phyloP scores from a whole-genome alignment of 1,140 invertebrate species.

The Agraylea sexmaculata region DNA sequence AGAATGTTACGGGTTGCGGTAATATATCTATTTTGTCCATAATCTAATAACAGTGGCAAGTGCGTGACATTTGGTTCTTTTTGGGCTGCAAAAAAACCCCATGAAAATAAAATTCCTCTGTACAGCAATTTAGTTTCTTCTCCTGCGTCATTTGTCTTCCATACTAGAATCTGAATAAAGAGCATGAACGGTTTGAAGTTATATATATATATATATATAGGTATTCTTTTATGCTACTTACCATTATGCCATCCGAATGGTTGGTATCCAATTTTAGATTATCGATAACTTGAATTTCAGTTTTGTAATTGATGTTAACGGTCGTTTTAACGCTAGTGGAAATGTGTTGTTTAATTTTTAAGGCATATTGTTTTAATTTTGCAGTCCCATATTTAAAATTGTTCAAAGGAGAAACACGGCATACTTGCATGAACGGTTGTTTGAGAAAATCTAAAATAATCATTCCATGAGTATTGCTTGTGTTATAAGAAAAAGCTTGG shows the following conservation, averaged over 20 bases:
- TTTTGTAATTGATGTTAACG: conserved; percentile 25
- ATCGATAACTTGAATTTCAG: conserved; percentile 26
- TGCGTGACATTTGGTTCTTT: conserved; percentile 24
- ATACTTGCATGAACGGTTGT: conserved; percentile 29
- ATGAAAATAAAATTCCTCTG: conserved; percentile 29
- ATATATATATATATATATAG: conserved; percentile 3
- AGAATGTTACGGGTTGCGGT: conserved; percentile 26
- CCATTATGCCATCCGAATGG: conserved; percentile 27
- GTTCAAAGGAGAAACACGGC: conserved; percentile 31
- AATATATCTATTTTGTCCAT: conserved; percentile 28
- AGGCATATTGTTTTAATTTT: conserved; percentile 35
- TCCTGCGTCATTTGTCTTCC: conserved; percentile 20
- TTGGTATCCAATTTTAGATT: conserved; percentile 31
- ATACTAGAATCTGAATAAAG: conserved; percentile 29
- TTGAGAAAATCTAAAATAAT: conserved; percentile 33
- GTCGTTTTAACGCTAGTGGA: conserved; percentile 24
- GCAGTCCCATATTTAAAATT: conserved; percentile 29
- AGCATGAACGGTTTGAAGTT: neutral
- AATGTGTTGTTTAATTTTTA: conserved; percentile 31
- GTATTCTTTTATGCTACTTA: conserved; percentile 7
- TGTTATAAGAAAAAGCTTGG: neutral
- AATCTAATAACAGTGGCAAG: conserved; percentile 33
- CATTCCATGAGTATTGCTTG: no score
- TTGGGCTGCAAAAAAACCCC: conserved; percentile 24
- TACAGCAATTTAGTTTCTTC: conserved; percentile 27